Evolutionary conservation across 2,888 invertebrate genomes (phyloP).

Genomic region (Machimus atricapillus): DNA sequence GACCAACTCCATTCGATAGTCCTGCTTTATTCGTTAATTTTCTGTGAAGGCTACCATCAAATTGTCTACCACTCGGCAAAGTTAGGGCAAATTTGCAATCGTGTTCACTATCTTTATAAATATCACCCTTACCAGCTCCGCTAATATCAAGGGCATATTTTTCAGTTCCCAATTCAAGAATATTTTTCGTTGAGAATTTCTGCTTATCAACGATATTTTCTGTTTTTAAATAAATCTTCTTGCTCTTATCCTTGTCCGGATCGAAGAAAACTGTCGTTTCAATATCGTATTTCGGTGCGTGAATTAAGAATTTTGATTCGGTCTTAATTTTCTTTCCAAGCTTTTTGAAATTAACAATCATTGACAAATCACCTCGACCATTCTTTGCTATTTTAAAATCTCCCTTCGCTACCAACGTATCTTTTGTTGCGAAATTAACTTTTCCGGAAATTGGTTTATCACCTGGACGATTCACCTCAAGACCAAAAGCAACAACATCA

Average conservation of each 20-base stretch:
- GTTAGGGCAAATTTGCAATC: constrained; percentile 52
- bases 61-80: constrained; percentile 56
- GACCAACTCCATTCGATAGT: constrained; percentile 62
- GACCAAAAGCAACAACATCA: constrained; percentile 53
- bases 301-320: constrained; percentile 69
- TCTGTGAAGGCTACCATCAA: constrained; percentile 57
- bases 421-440: constrained; percentile 69
- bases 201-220: constrained; percentile 65
- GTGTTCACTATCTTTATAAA: constrained; percentile 52
- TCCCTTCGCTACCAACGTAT: constrained; percentile 69
- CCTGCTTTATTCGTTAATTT: constrained; percentile 62
- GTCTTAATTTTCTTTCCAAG: constrained; percentile 69
- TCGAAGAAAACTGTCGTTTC: constrained; percentile 72
- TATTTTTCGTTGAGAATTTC: constrained; percentile 70
- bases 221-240: constrained; percentile 72
- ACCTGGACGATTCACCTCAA: constrained; percentile 55
- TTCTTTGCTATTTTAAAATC: constrained; percentile 69
- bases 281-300: constrained; percentile 68
- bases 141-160: constrained; percentile 60
- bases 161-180: constrained; percentile 63
- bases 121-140: constrained; percentile 53
- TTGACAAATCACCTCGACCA: constrained; percentile 69
- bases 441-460: constrained; percentile 62
- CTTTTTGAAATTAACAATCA: constrained; percentile 58
- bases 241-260: constrained; percentile 73